Conservation (phyloP, 2,888 invertebrate species). For the Uloborus plumipes region DNA sequence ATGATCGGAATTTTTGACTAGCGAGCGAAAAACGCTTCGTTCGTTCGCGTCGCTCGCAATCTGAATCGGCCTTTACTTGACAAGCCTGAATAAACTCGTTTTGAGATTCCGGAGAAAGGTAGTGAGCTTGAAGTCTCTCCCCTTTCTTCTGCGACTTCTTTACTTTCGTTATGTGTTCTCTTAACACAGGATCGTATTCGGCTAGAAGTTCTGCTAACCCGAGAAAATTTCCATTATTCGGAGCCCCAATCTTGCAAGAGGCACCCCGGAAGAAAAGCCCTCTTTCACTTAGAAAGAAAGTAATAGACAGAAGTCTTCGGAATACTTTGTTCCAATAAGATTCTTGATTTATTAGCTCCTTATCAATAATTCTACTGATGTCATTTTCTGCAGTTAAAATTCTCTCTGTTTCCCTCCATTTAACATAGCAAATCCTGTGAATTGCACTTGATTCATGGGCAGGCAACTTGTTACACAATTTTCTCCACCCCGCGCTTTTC, state of each 20-base stretch:
- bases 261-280: background rate
- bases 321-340: background rate
- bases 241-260: background rate
- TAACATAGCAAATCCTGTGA: too few species aligned
- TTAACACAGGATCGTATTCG: slow-evolving; percentile 3
- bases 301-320: background rate
- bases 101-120: background rate
- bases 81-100: slow-evolving; percentile 1
- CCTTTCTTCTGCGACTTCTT: slow-evolving; percentile 3
- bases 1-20: too few species aligned
- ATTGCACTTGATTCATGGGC: too few species aligned
- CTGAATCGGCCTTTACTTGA: too few species aligned
- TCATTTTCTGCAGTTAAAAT: too few species aligned
- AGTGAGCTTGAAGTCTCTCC: background rate
- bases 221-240: slow-evolving; percentile 12
- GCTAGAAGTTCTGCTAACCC: background rate
- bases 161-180: slow-evolving; percentile 2
- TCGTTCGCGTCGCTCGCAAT: too few species aligned
- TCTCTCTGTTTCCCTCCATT: too few species aligned
- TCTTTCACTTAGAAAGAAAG: slow-evolving; percentile 1
- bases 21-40: too few species aligned
- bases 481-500: too few species aligned
- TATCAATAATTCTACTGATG: too few species aligned
- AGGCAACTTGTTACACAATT: too few species aligned
- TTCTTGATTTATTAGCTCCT: too few species aligned